These are phyloP conservation scores for Euwallacea fornicatus DNA, from an alignment of 1,140 invertebrate species.

Conservation along the genomic window DNA sequence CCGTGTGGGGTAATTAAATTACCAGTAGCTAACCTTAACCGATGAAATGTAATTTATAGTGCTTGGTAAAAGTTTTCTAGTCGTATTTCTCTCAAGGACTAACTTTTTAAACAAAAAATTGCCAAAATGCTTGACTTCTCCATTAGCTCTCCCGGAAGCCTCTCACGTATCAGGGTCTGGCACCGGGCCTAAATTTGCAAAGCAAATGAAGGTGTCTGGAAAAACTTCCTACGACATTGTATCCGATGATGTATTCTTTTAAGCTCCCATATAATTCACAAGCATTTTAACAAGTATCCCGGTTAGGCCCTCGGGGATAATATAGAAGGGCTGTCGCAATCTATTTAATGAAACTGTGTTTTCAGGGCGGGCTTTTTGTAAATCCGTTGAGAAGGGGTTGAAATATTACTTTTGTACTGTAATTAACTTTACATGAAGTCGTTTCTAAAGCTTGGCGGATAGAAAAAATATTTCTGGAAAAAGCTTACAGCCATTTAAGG, in stretches of 20 bases:
- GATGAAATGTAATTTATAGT: not conserved
- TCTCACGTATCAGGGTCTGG: conserved; percentile 16
- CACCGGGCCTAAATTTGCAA: conserved; percentile 11
- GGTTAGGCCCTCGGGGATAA: not conserved
- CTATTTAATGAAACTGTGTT: conserved; percentile 3
- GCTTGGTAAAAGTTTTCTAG: not conserved
- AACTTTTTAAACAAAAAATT: not conserved
- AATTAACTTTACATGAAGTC: not conserved
- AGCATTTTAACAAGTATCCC: conserved; percentile 2
- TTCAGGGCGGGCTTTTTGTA: not conserved
- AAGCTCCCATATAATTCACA: conserved; percentile 5
- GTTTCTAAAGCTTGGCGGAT: too few species aligned
- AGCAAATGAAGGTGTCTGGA: conserved; percentile 12
- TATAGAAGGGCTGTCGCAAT: not conserved
- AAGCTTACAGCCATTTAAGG: conserved; percentile 1
- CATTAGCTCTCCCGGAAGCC: not conserved
- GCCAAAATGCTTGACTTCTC: conserved; percentile 3
- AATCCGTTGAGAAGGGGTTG: not conserved
- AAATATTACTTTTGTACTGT: not conserved
- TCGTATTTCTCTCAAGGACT: not conserved
- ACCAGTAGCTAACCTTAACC: too few species aligned
- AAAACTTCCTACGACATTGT: conserved; percentile 6
- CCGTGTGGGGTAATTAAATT: not conserved
- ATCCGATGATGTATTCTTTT: conserved; percentile 15
- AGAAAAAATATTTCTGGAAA: too few species aligned